phyloP scores from a whole-genome alignment of 2,888 invertebrate genomes.

The Ennomos fuscantarius region DNA sequence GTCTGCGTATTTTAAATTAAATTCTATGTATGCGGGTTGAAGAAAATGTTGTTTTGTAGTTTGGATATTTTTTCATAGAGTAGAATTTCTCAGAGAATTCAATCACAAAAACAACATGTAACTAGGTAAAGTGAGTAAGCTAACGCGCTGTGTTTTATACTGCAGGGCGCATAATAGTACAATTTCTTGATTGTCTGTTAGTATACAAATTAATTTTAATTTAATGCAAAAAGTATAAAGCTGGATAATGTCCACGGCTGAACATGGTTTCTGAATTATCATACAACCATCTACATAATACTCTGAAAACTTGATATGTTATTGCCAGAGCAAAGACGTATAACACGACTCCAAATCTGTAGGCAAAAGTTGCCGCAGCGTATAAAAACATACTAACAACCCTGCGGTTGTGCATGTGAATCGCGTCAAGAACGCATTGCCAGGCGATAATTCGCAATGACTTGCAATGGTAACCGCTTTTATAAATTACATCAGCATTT shows the following conservation, averaged over 20 bases:
- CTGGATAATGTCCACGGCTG: background rate
- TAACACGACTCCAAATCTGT: conserved; percentile 1
- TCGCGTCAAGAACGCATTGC: conserved; percentile 7
- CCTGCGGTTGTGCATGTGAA: conserved; percentile 2
- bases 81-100: background rate
- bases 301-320: too few species aligned
- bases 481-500: too few species aligned
- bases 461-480: background rate
- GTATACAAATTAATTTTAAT: conserved; percentile 14
- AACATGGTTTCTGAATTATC: too few species aligned
- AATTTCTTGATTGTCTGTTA: conserved; percentile 2
- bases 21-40: conserved; percentile 13
- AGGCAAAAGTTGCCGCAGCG: conserved; percentile 4
- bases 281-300: too few species aligned
- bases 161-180: background rate
- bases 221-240: background rate
- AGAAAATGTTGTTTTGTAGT: conserved; percentile 7
- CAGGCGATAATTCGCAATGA: background rate
- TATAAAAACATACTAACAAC: conserved; percentile 1
- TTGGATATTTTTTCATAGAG: conserved; percentile 17
- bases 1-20: conserved; percentile 11
- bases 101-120: conserved; percentile 8
- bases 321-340: too few species aligned
- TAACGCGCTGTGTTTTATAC: conserved; percentile 5
- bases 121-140: background rate